Conservation (phyloP, 2,113 vertebrate species). For the Tenrec ecaudatus region DNA sequence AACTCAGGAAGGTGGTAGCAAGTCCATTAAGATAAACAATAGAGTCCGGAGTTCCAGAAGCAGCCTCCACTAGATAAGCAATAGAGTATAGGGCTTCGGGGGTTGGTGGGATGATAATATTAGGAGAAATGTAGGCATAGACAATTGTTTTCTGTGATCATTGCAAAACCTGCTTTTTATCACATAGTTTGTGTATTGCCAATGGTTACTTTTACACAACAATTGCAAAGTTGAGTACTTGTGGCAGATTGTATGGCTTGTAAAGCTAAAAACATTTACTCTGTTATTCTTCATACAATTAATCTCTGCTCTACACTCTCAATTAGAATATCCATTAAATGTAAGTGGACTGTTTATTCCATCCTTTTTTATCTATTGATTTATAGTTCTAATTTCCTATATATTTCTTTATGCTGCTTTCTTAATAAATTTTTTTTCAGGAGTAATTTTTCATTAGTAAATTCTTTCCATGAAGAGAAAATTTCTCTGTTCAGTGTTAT, state of each 20-base stretch:
- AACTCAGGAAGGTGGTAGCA: too few species aligned
- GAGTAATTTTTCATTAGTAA: not conserved
- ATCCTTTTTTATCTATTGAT: not conserved
- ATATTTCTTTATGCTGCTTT: slow-evolving; percentile 16
- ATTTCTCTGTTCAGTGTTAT: not conserved
- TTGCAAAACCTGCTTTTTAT: too few species aligned
- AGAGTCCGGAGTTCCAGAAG: too few species aligned
- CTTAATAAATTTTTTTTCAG: not conserved
- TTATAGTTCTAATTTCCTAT: not conserved
- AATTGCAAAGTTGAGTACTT: not conserved
- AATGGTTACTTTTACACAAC: not conserved
- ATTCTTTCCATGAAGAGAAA: not conserved
- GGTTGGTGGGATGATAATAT: too few species aligned
- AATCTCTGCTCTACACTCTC: not conserved
- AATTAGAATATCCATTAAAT: not conserved
- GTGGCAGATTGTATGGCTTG: not conserved
- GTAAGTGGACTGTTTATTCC: not conserved
- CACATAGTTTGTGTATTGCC: too few species aligned
- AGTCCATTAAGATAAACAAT: too few species aligned
- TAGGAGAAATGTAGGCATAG: too few species aligned
- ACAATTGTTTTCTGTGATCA: too few species aligned
- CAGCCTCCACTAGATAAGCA: too few species aligned
- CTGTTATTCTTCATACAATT: not conserved
- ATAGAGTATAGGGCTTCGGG: too few species aligned
- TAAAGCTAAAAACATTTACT: slow-evolving; percentile 4